Percentiles rank a stretch among this genome's conserved stretches.
These are phyloP conservation scores for Elaphurus davidianus DNA, from an alignment of 2,113 vertebrate genomes.

Conservation along the genomic window DNA sequence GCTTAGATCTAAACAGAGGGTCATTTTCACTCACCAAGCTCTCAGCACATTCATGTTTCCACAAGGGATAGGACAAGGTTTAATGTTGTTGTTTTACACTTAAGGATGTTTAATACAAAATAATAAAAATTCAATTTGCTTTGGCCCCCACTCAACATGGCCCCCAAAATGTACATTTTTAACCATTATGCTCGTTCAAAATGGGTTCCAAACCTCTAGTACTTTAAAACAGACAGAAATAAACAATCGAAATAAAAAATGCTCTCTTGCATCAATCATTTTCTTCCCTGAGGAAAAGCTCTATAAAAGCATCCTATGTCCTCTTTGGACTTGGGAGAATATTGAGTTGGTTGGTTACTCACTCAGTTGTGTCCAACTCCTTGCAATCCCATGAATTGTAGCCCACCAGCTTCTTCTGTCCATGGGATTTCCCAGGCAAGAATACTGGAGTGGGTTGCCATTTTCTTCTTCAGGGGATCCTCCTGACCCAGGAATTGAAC, in stretches of 20 bases:
- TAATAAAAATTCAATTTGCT: not conserved
- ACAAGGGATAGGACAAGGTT: not conserved
- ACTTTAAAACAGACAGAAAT: not conserved
- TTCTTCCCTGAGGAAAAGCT: not conserved
- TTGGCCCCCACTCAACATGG: not conserved
- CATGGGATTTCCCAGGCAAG: not conserved
- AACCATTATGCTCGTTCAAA: not conserved
- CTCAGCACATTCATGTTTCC: not conserved
- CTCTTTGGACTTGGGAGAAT: not conserved
- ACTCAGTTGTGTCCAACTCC: not conserved
- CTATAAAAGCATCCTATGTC: not conserved
- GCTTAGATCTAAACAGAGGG: not conserved
- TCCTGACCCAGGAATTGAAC: not conserved
- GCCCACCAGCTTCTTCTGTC: not conserved
- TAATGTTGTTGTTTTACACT: not conserved
- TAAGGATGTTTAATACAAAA: not conserved
- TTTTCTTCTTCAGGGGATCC: not conserved
- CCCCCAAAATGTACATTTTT: not conserved
- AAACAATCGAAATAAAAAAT: not conserved
- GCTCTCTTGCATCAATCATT: not conserved
- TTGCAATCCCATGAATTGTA: not conserved
- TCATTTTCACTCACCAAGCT: not conserved
- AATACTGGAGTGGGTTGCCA: not conserved
- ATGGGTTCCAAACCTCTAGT: not conserved
- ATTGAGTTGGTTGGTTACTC: not conserved